A percentile compares a stretch with the other conserved stretches of the same genome.
Conservation (phyloP, 1,140 invertebrate species). For the Drosophila nebulosa region DNA sequence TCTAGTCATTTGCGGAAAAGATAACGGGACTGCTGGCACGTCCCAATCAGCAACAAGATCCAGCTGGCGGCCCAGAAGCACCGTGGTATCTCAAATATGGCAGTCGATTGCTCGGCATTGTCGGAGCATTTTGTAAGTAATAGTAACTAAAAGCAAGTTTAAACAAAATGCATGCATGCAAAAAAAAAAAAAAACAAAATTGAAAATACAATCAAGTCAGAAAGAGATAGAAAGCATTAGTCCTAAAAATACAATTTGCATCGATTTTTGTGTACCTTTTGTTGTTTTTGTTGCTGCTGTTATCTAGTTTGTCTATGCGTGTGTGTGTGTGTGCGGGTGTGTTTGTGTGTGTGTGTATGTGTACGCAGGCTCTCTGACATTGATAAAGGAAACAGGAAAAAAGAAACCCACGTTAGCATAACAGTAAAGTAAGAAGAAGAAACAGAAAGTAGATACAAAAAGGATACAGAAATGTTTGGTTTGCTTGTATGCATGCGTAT, state of each 20-base stretch:
- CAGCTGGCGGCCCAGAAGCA: slow-evolving; percentile 88
- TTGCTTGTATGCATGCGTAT: not conserved
- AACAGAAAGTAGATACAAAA: slow-evolving; percentile 37
- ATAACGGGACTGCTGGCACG: slow-evolving; percentile 88
- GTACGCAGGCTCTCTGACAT: slow-evolving; percentile 64
- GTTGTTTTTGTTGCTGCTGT: slow-evolving; percentile 30
- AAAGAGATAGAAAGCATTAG: slow-evolving; percentile 22
- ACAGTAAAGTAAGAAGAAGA: slow-evolving; percentile 9
- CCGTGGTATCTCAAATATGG: slow-evolving; percentile 95
- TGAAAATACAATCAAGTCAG: slow-evolving; percentile 1
- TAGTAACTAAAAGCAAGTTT: not conserved
- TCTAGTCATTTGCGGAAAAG: slow-evolving; percentile 89
- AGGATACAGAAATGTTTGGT: slow-evolving; percentile 68
- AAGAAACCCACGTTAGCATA: slow-evolving; percentile 20
- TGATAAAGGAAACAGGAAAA: slow-evolving; percentile 62
- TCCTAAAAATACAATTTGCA: slow-evolving; percentile 49
- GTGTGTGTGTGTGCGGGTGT: slow-evolving; percentile 4
- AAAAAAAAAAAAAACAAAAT: too few relatives aligned
- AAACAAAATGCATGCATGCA: not conserved
- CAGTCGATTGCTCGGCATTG: slow-evolving; percentile 90
- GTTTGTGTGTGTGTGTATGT: slow-evolving; percentile 31
- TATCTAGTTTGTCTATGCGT: slow-evolving; percentile 19
- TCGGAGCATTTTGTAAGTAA: slow-evolving; percentile 90
- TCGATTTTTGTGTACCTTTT: slow-evolving; percentile 72
- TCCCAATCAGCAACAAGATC: slow-evolving; percentile 85